A percentile compares a stretch with the other conserved stretches of the same genome.
These are phyloP conservation scores for Melieria picta DNA, from an alignment of 2,888 invertebrate species.

Conservation along the genomic window DNA sequence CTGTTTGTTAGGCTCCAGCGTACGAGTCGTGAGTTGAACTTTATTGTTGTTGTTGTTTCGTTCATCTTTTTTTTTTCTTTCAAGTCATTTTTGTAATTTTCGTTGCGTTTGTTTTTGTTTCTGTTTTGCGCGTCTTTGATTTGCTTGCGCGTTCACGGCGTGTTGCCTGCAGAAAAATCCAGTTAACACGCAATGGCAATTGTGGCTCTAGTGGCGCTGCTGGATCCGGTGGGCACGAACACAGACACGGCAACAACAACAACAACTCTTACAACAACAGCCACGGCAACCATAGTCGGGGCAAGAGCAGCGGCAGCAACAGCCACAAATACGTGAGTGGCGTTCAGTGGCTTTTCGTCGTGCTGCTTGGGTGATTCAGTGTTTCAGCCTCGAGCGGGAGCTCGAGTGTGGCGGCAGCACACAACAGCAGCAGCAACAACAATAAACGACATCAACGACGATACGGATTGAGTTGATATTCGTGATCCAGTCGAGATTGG, in stretches of 20 bases:
- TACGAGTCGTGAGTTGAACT: constrained; percentile 25
- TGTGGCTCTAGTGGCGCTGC: constrained; percentile 11
- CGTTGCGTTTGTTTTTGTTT: neutral
- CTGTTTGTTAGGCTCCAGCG: constrained; percentile 9
- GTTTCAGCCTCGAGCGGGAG: constrained; percentile 21
- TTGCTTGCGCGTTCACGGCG: neutral
- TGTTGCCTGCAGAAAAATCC: constrained; percentile 43
- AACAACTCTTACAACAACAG: neutral
- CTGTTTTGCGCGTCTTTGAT: neutral
- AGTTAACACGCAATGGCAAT: constrained; percentile 46
- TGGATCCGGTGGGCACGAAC: constrained; percentile 22
- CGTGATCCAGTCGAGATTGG: neutral
- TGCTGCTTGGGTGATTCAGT: constrained; percentile 34
- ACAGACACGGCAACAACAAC: neutral
- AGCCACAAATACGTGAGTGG: constrained; percentile 14
- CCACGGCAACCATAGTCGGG: neutral
- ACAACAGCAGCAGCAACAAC: constrained; percentile 9
- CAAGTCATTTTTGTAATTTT: constrained; percentile 5
- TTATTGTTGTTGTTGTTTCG: neutral
- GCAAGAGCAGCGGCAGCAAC: constrained; percentile 15
- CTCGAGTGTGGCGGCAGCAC: neutral
- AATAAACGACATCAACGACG: neutral
- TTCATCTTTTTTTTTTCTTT: constrained; percentile 4
- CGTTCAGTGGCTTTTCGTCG: constrained; percentile 20
- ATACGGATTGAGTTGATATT: too few species aligned